These are phyloP conservation scores for Aproaerema taeniolella DNA, from an alignment of 2,888 invertebrate species.

Conservation along the genomic window DNA sequence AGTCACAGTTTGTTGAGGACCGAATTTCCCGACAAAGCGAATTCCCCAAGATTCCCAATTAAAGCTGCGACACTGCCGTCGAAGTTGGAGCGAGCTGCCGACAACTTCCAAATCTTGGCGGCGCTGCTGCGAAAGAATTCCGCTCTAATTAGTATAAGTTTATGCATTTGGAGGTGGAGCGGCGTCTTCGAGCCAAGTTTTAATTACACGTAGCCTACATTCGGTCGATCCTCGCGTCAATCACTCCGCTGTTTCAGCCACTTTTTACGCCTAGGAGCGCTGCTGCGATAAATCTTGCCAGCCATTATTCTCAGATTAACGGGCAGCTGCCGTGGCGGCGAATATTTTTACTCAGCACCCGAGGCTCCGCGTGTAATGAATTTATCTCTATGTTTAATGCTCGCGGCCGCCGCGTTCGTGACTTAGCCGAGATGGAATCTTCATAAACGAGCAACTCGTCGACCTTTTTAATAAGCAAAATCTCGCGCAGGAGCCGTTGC, in stretches of 20 bases:
- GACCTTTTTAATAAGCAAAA: conserved; percentile 36
- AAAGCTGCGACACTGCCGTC: conserved; percentile 64
- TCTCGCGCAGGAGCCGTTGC: conserved; percentile 25
- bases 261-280: conserved; percentile 14
- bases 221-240: conserved; percentile 19
- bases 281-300: conserved; percentile 23
- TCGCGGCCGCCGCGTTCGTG: conserved; percentile 25
- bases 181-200: conserved; percentile 54
- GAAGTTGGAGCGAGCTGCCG: conserved; percentile 43
- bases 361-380: conserved; percentile 39
- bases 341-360: conserved; percentile 42
- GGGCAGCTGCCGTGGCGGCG: conserved; percentile 38
- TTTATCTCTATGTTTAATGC: conserved; percentile 34
- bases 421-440: conserved; percentile 30
- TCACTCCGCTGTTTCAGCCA: conserved; percentile 18
- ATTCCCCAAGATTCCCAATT: conserved; percentile 72
- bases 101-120: conserved; percentile 67
- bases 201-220: conserved; percentile 47
- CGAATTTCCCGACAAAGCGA: conserved; percentile 64
- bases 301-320: conserved; percentile 40
- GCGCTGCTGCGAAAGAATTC: conserved; percentile 64
- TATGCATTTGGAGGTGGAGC: conserved; percentile 59
- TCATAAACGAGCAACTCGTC: conserved; percentile 30
- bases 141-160: conserved; percentile 72
- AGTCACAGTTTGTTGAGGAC: conserved; percentile 49